Evolutionary conservation across 2,888 invertebrate genomes (phyloP).

Genomic region (Gymnoscelis rufifasciata): DNA sequence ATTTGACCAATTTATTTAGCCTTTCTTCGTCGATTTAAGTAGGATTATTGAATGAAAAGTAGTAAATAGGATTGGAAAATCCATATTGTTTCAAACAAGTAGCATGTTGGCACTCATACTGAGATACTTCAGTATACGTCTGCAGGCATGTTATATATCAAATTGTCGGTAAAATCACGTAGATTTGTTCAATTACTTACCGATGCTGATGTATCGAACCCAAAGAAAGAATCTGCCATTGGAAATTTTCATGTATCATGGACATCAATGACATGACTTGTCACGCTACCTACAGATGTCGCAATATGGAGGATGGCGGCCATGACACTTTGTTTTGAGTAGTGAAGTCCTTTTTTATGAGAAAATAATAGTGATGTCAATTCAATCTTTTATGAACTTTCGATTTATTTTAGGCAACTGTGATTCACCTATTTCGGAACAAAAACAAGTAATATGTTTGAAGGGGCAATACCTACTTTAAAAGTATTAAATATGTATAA

Average conservation of each 20-base stretch:
- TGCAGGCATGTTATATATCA: slow-evolving; percentile 39
- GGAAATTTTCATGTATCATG: slow-evolving; percentile 80
- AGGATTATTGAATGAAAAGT: slow-evolving; percentile 28
- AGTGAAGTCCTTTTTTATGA: background rate
- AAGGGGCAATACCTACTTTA: too few species aligned
- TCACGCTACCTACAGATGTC: slow-evolving; percentile 78
- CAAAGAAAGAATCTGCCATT: slow-evolving; percentile 95
- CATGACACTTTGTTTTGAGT: slow-evolving; percentile 47
- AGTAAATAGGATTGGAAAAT: slow-evolving; percentile 24
- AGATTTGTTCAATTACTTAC: slow-evolving; percentile 76
- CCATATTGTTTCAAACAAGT: slow-evolving; percentile 25
- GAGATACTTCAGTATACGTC: slow-evolving; percentile 20
- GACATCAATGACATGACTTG: slow-evolving; percentile 83
- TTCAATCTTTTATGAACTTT: too few species aligned
- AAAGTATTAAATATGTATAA: too few species aligned
- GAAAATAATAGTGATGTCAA: too few species aligned
- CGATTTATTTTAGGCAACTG: too few species aligned
- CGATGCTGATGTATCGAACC: slow-evolving; percentile 87
- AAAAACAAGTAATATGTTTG: too few species aligned
- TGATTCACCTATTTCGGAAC: too few species aligned
- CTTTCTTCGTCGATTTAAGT: slow-evolving; percentile 8
- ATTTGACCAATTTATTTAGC: slow-evolving; percentile 4
- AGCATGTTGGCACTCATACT: slow-evolving; percentile 58
- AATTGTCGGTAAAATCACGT: slow-evolving; percentile 28
- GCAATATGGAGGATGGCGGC: slow-evolving; percentile 65